Evolutionary conservation across 2,113 vertebrate species (phyloP).

Genomic region (Macrotis lagotis): DNA sequence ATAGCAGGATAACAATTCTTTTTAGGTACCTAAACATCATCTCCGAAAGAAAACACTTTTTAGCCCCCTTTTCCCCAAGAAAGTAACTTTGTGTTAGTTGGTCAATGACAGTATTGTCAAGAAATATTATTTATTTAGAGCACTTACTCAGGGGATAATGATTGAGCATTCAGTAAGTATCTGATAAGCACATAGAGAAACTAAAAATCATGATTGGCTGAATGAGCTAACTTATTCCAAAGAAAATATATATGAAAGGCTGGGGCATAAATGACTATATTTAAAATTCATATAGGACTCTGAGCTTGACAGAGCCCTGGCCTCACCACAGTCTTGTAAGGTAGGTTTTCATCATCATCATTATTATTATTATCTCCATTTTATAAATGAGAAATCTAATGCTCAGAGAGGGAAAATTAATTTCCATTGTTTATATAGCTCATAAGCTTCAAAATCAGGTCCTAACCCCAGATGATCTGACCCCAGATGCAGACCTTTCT

Average conservation of each 20-base stretch:
- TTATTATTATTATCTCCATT: background rate
- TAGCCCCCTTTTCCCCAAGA: too few relatives aligned
- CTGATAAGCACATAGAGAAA: background rate
- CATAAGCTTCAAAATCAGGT: background rate
- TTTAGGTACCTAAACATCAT: background rate
- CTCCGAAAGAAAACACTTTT: slow-evolving; percentile 5
- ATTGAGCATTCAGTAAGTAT: background rate
- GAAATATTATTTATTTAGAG: background rate
- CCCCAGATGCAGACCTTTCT: background rate
- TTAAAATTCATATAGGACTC: background rate
- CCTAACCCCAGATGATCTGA: background rate
- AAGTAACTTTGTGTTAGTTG: slow-evolving; percentile 32
- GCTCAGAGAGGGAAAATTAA: background rate
- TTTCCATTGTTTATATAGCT: background rate
- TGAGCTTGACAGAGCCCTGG: background rate
- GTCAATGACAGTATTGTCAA: background rate
- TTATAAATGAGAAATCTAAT: background rate
- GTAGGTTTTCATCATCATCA: background rate
- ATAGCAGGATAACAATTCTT: background rate
- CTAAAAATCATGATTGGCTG: background rate
- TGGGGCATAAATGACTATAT: background rate
- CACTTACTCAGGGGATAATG: background rate
- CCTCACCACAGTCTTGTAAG: background rate
- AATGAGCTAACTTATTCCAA: background rate
- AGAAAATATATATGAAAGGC: background rate